A percentile compares a stretch with the other conserved stretches of the same genome.
Evolutionary conservation across 2,113 vertebrate species (phyloP).

Genomic region (Mola mola): DNA sequence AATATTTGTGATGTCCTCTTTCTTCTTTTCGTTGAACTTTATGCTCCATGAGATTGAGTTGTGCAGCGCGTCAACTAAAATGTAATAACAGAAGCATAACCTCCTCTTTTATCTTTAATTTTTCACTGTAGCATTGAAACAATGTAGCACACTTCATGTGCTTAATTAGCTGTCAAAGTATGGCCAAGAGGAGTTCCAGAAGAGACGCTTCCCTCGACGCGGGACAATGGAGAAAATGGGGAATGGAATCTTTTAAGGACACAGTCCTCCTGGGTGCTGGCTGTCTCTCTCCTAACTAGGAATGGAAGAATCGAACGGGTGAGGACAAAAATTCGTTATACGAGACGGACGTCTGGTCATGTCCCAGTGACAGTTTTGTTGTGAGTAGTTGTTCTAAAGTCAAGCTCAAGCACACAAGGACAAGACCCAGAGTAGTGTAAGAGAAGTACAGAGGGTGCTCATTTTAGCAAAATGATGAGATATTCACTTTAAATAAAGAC

Average conservation of each 20-base stretch:
- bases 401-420: neutral
- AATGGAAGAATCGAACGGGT: conserved; percentile 58
- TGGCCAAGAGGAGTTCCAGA: conserved; percentile 72
- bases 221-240: conserved; percentile 42
- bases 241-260: conserved; percentile 55
- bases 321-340: conserved; percentile 60
- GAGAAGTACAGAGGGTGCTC: neutral
- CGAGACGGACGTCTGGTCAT: conserved; percentile 55
- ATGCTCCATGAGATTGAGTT: conserved; percentile 27
- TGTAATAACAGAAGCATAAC: conserved; percentile 72
- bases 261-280: conserved; percentile 34
- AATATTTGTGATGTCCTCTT: conserved; percentile 17
- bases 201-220: conserved; percentile 69
- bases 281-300: conserved; percentile 52
- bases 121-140: conserved; percentile 64
- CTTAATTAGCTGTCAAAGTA: conserved; percentile 81
- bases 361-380: conserved; percentile 28
- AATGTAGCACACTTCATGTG: conserved; percentile 76
- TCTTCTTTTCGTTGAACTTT: conserved; percentile 8
- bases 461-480: no score
- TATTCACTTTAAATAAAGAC: no score
- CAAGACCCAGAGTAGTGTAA: no score
- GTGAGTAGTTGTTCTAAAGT: neutral
- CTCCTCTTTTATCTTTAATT: conserved; percentile 66
- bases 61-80: conserved; percentile 45